Evolutionary conservation across 2,888 invertebrate genomes (phyloP), one percentile per base, ranked within the genome.

Genomic region (Autographa pulchrina): DNA sequence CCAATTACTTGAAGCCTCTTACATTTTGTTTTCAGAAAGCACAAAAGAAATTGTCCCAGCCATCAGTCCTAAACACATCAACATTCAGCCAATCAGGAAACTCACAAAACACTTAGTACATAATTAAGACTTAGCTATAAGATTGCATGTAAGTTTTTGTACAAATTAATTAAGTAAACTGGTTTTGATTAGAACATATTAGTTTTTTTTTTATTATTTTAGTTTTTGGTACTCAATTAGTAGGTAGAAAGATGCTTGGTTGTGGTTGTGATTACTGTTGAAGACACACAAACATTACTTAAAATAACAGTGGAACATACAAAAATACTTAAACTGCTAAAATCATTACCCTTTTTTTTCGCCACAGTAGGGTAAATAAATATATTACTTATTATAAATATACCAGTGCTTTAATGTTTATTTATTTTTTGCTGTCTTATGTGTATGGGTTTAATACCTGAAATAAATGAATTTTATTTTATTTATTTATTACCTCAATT

Each of bases 1-100:
- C n/a, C n/a, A n/a, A n/a, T 25, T 25, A 25, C 25, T 25, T 25
- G 35, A 18, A 18, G 8, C 16, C 2, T 16, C 18, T 32, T 41
- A 13, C 63, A 70, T 62, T 66, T 25, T 31, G 8, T 63, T 93
- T 94, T 43, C 93, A 96, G 95, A 91, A 91, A 89, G 87, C 94
- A 0, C 92, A 90, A 74, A 93, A 92, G 80, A 85, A 86, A 13
- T 78, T 83, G 2, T 86, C 91, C 13, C 76, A 89, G 13, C 68
- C 77, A 2, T 93, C 76, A 11, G n/a, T 13, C 80, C 71, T 86
- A 91, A 67, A 94, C 78, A 91, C 83, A 7, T 94, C 95, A 1
- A 89, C 92, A n/a, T 92, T 92, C 86, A 94, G 91, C 75, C 95
- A 94, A 68, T 92, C 95, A 0, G 92, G 94, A 11, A 91, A 86